Conservation (phyloP, 2,113 vertebrate species). For the Meriones unguiculatus region DNA sequence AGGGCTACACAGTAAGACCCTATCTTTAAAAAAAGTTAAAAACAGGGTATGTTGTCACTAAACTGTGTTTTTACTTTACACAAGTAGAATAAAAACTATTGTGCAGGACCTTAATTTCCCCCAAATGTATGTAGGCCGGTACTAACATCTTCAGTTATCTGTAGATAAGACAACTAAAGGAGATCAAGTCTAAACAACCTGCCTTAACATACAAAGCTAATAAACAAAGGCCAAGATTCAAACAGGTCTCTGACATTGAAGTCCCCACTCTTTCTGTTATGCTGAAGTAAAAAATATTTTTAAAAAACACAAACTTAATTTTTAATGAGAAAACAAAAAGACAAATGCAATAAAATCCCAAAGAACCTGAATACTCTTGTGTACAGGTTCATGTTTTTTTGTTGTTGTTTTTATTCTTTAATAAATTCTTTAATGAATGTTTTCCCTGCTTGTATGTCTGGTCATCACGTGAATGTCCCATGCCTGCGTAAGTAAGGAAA, state of each 20-base stretch:
- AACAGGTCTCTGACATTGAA: conserved; percentile 37
- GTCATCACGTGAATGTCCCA: background rate
- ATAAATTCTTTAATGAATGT: background rate
- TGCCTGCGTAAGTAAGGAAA: background rate
- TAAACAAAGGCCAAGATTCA: background rate
- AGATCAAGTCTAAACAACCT: background rate
- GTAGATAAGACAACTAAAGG: background rate
- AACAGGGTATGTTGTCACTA: conserved; percentile 44
- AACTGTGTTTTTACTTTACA: conserved; percentile 2
- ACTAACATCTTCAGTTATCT: conserved; percentile 29
- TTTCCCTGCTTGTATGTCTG: background rate
- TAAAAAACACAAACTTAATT: background rate
- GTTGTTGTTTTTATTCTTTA: background rate
- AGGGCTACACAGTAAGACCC: background rate
- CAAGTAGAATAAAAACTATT: background rate
- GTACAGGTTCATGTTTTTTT: background rate
- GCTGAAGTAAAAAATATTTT: background rate
- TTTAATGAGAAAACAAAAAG: conserved; percentile 49
- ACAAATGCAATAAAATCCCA: background rate
- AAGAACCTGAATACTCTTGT: background rate
- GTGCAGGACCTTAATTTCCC: conserved; percentile 12
- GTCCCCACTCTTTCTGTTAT: background rate
- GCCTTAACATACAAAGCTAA: conserved; percentile 38
- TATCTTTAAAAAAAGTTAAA: background rate
- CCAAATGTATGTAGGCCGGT: background rate